Evolutionary conservation across 2,797 vertebrate species (phyloP).

Genomic region (Naso thynnoides): DNA sequence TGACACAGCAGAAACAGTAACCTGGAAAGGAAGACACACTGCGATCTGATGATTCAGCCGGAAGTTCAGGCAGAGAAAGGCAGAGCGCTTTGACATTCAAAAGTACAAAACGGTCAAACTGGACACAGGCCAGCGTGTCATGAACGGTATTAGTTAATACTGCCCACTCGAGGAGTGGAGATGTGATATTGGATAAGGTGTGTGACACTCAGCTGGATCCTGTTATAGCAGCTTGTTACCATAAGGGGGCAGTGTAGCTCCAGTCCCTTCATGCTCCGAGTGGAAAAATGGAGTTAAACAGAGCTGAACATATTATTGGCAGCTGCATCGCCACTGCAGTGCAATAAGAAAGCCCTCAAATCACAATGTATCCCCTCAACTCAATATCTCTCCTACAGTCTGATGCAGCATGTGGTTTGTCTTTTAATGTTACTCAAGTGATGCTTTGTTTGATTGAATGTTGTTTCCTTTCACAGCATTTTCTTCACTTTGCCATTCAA

Average conservation of each 20-base stretch:
- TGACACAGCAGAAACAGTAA: slow-evolving; percentile 85
- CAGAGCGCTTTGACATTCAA: slow-evolving; percentile 78
- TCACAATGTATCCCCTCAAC: slow-evolving; percentile 52
- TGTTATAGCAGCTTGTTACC: slow-evolving; percentile 63
- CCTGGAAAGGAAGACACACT: slow-evolving; percentile 82
- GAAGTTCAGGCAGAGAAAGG: slow-evolving; percentile 63
- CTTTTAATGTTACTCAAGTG: neutral
- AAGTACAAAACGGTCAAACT: slow-evolving; percentile 66
- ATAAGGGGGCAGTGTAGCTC: slow-evolving; percentile 74
- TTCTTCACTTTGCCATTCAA: slow-evolving; percentile 1
- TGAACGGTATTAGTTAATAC: slow-evolving; percentile 72
- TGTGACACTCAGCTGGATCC: slow-evolving; percentile 37
- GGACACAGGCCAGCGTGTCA: slow-evolving; percentile 62
- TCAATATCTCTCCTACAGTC: slow-evolving; percentile 30
- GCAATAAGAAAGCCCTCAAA: slow-evolving; percentile 67
- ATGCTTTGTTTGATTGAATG: slow-evolving; percentile 3
- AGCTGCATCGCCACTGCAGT: slow-evolving; percentile 74
- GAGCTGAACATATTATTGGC: slow-evolving; percentile 71
- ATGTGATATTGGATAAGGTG: slow-evolving; percentile 70
- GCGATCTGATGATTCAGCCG: slow-evolving; percentile 85
- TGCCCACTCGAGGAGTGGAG: slow-evolving; percentile 48
- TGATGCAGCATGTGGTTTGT: neutral
- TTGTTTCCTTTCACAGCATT: slow-evolving; percentile 33
- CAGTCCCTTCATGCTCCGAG: slow-evolving; percentile 47
- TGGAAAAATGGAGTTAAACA: slow-evolving; percentile 62